Evolutionary conservation across 2,113 vertebrate genomes (phyloP).

Genomic region (Tenebrosternarchus preto): DNA sequence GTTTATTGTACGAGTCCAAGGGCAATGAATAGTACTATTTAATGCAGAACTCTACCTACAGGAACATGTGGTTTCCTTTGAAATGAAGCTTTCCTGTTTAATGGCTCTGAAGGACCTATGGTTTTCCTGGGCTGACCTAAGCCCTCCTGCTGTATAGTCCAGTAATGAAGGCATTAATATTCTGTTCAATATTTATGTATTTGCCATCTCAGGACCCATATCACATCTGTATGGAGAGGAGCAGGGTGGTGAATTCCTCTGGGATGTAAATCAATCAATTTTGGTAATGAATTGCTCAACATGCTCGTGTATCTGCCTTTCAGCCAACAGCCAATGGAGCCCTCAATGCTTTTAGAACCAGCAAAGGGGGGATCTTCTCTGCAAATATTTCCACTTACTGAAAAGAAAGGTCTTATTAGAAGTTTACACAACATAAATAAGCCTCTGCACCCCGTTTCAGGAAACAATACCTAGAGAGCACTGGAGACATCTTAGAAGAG

Average conservation of each 20-base stretch:
- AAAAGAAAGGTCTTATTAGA: conserved; percentile 11
- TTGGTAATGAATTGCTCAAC: conserved; percentile 64
- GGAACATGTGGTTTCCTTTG: background rate
- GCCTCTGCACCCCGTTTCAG: background rate
- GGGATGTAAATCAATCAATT: conserved; percentile 64
- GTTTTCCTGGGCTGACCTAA: conserved; percentile 32
- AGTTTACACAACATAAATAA: conserved; percentile 1
- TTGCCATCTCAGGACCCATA: conserved; percentile 58
- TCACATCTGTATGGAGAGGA: conserved; percentile 59
- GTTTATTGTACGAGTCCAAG: conserved; percentile 5
- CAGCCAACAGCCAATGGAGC: conserved; percentile 38
- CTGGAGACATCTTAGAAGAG: background rate
- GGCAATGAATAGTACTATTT: background rate
- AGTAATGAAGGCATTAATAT: conserved; percentile 79
- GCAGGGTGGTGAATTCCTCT: conserved; percentile 44
- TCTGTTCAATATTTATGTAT: conserved; percentile 82
- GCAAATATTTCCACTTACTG: conserved; percentile 19
- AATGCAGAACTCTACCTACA: background rate
- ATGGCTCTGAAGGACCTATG: conserved; percentile 35
- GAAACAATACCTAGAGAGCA: no score
- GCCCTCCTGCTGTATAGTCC: conserved; percentile 68
- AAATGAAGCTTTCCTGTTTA: background rate
- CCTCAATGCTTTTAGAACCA: conserved; percentile 39
- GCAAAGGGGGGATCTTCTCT: conserved; percentile 19
- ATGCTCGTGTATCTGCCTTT: conserved; percentile 35